Percentiles rank a stretch among this genome's conserved stretches.
Evolutionary conservation across 2,113 vertebrate species (phyloP).

Genomic region (Crotalus helleri): DNA sequence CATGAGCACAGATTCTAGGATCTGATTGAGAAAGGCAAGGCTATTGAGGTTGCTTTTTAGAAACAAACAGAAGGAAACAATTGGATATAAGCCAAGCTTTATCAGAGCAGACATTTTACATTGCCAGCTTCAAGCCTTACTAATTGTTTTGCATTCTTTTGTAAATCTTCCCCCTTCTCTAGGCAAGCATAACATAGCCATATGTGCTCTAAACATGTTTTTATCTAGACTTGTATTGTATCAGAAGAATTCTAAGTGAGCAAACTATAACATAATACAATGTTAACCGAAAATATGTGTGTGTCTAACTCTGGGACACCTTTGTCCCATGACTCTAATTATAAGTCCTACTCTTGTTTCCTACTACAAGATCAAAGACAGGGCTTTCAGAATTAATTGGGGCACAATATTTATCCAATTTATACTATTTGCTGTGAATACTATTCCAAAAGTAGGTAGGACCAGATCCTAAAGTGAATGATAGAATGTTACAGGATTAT

Average conservation of each 20-base stretch:
- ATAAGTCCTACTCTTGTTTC: background rate
- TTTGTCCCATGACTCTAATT: background rate
- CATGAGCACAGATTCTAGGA: background rate
- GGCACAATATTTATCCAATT: background rate
- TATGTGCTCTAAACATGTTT: background rate
- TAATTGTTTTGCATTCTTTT: background rate
- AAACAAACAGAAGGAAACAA: background rate
- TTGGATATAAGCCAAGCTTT: background rate
- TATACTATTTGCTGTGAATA: background rate
- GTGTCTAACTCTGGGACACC: background rate
- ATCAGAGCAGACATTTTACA: background rate
- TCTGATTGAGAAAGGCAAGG: background rate
- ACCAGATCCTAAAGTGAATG: background rate
- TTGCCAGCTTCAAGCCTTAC: background rate
- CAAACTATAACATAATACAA: background rate
- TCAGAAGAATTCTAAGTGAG: background rate
- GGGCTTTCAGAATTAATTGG: background rate
- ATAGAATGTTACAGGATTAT: background rate
- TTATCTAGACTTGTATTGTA: background rate
- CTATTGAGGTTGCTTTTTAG: background rate
- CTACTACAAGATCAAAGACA: background rate
- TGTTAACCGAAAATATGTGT: background rate
- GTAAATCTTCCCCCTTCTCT: background rate
- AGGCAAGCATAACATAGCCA: background rate
- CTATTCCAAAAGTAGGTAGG: background rate